Base-by-base conservation (phyloP, 2,888 invertebrate genomes). In the Diploptera punctata region DNA sequence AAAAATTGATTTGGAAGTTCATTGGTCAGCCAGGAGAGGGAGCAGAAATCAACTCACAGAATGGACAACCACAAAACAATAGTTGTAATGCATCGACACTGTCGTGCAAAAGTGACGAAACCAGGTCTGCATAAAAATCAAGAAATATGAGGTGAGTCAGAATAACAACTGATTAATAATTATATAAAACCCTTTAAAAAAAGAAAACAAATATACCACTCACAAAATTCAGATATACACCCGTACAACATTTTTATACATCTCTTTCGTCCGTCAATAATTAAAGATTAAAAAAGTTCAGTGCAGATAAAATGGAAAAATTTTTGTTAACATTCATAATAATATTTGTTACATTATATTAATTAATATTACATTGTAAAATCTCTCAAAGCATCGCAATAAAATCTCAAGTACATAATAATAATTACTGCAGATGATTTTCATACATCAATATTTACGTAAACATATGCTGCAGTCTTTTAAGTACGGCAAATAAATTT, bases 401-500 rank as follows among this genome's bases (percentile, higher is more conserved):
- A 24, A 57, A 31, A 31, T 57, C 24, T 47, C 16, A 5, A 33
- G 33, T 33, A 33, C 33, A 33, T 33, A n/a, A 33, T 33, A 33
- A 13, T 57, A n/a, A 29, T 57, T 21, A 57, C 31, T 57, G 57
- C 57, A 57, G 29, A 29, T 57, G 24, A 18, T 49, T 52, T 24
- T 10, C 24, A 21, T 10, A 9, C 24, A 21, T 21, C 5, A 52
- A 21, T 52, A 24, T 3, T 13, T 31, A 29, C 54, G 1, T 5
- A 33, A 24, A 24, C 26, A 54, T 54, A 2, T 57, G 57, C 29
- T 29, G 57, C 57, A 57, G 57, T 57, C 57, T 57, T 29, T n/a
- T 57, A 57, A 57, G 57, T 57, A 57, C 57, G 9, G 57, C 5
- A 57, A 57, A 57, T 29, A 57, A 52, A 57, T 9, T 29, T 57